Evolutionary conservation across 2,113 vertebrate species (phyloP).

Genomic region (Cryptotis parvus): DNA sequence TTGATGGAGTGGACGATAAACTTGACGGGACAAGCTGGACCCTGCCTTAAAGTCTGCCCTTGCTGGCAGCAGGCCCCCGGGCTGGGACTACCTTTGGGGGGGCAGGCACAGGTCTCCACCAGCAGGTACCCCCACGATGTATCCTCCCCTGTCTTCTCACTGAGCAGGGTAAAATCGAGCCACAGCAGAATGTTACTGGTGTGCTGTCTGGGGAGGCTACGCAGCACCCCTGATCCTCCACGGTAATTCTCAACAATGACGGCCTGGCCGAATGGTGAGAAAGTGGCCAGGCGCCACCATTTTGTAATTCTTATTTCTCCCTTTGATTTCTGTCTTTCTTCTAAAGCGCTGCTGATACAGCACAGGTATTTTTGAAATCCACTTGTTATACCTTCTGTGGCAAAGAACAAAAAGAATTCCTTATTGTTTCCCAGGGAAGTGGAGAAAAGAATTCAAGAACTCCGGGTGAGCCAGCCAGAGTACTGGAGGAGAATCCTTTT

Average conservation of each 20-base stretch:
- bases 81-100: constrained; percentile 32
- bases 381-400: constrained; percentile 64
- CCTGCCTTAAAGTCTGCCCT: constrained; percentile 22
- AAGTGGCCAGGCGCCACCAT: constrained; percentile 36
- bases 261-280: background rate
- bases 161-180: constrained; percentile 50
- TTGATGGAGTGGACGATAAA: constrained; percentile 90
- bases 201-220: background rate
- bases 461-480: background rate
- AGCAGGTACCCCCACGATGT: background rate
- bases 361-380: constrained; percentile 67
- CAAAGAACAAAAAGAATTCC: constrained; percentile 79
- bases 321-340: constrained; percentile 68
- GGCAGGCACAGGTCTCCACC: background rate
- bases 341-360: constrained; percentile 49
- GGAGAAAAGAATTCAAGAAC: constrained; percentile 52
- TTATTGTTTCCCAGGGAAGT: constrained; percentile 65
- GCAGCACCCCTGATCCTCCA: background rate
- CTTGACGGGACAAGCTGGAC: constrained; percentile 84
- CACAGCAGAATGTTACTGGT: constrained; percentile 46
- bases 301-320: constrained; percentile 38
- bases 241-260: background rate
- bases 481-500: constrained; percentile 67
- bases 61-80: constrained; percentile 2
- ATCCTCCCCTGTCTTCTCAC: background rate